Conservation (phyloP, 2,888 invertebrate genomes). For the Deroplatys truncata region DNA sequence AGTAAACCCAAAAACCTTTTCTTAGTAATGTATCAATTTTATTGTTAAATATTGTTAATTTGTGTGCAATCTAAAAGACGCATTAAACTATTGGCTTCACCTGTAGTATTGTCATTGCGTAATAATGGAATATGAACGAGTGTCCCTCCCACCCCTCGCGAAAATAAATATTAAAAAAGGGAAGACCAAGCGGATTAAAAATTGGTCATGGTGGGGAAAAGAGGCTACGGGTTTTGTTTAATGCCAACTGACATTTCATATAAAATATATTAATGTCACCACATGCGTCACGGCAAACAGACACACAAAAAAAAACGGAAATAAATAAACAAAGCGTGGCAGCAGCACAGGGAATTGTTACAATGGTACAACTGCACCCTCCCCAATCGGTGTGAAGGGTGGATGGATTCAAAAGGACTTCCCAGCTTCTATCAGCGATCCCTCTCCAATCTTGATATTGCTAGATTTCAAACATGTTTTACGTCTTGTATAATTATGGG, state of each 20-base stretch:
- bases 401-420: too few relatives aligned
- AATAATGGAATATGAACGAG: neutral
- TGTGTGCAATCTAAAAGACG: too few relatives aligned
- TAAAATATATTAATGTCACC: neutral
- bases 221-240: neutral
- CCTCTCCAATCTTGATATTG: too few relatives aligned
- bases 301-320: neutral
- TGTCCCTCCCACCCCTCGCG: too few relatives aligned
- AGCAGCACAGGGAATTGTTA: neutral
- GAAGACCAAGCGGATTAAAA: neutral
- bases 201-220: neutral
- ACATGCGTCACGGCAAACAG: neutral
- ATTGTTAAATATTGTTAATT: too few relatives aligned
- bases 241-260: neutral
- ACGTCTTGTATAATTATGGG: too few relatives aligned
- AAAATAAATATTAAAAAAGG: neutral
- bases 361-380: neutral
- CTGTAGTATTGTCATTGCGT: neutral
- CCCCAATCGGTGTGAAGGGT: too few relatives aligned
- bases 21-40: too few relatives aligned
- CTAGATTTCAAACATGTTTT: too few relatives aligned
- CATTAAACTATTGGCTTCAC: too few relatives aligned
- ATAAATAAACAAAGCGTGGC: neutral
- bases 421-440: too few relatives aligned
- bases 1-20: too few relatives aligned